Percentiles rank a stretch among this genome's conserved stretches.
Evolutionary conservation across 1,140 invertebrate genomes (phyloP).

Genomic region (Drosophila ercepeae): DNA sequence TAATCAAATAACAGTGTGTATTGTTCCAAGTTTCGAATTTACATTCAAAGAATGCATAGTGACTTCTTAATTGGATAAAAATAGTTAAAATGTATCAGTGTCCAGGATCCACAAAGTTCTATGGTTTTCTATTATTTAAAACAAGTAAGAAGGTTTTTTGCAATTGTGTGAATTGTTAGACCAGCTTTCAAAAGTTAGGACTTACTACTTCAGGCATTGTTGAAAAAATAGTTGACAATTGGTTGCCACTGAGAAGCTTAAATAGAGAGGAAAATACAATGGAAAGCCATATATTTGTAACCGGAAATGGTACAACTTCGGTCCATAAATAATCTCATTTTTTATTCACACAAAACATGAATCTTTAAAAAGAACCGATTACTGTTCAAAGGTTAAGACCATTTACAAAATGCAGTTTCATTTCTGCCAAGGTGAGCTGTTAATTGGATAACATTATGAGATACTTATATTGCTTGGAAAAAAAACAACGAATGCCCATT

Average conservation of each 20-base stretch:
- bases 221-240: conserved; percentile 14
- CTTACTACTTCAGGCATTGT: conserved; percentile 17
- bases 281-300: too few species aligned
- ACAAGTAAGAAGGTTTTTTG: too few species aligned
- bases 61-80: too few species aligned
- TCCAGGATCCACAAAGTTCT: too few species aligned
- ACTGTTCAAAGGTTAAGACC: conserved; percentile 17
- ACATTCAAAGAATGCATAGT: too few species aligned
- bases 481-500: conserved; percentile 7
- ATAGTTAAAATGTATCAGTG: too few species aligned
- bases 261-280: conserved; percentile 6
- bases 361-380: background rate
- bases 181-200: background rate
- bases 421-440: conserved; percentile 27
- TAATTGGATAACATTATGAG: conserved; percentile 35
- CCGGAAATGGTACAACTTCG: too few species aligned
- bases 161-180: background rate
- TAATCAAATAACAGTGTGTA: too few species aligned
- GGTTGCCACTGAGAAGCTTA: conserved; percentile 3
- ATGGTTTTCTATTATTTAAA: too few species aligned
- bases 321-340: too few species aligned
- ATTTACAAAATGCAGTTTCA: conserved; percentile 19
- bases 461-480: conserved; percentile 4
- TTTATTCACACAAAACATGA: too few species aligned
- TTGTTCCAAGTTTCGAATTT: too few species aligned